Evolutionary conservation across 2,113 vertebrate species (phyloP).

Genomic region (Lophura nycthemera): DNA sequence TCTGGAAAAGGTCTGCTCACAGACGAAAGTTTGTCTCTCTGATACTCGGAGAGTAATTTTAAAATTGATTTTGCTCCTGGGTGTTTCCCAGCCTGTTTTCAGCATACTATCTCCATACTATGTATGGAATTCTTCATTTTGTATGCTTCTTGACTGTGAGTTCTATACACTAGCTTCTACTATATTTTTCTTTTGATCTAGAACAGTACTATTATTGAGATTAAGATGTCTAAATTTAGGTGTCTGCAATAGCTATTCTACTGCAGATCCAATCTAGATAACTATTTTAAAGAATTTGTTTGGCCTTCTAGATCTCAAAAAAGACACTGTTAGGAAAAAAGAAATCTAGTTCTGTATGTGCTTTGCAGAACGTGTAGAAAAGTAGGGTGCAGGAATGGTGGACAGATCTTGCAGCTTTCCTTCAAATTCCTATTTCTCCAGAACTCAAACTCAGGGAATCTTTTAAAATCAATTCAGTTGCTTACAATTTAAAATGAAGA

Average conservation of each 20-base stretch:
- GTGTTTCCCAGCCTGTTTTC: background rate
- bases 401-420: background rate
- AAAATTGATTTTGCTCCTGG: background rate
- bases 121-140: background rate
- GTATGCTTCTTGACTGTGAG: background rate
- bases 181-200: background rate
- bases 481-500: background rate
- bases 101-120: background rate
- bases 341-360: background rate
- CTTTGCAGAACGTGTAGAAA: background rate
- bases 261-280: background rate
- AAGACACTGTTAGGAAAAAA: background rate
- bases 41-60: background rate
- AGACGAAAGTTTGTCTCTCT: background rate
- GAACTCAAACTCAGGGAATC: background rate
- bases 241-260: background rate
- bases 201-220: background rate
- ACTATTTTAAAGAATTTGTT: background rate
- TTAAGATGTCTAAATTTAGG: background rate
- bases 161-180: background rate
- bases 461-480: background rate
- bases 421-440: background rate
- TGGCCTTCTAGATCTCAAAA: background rate
- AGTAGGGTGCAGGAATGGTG: background rate
- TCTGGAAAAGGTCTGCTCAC: background rate